Conservation (phyloP, 2,113 vertebrate species). For the Tetrao urogallus region DNA sequence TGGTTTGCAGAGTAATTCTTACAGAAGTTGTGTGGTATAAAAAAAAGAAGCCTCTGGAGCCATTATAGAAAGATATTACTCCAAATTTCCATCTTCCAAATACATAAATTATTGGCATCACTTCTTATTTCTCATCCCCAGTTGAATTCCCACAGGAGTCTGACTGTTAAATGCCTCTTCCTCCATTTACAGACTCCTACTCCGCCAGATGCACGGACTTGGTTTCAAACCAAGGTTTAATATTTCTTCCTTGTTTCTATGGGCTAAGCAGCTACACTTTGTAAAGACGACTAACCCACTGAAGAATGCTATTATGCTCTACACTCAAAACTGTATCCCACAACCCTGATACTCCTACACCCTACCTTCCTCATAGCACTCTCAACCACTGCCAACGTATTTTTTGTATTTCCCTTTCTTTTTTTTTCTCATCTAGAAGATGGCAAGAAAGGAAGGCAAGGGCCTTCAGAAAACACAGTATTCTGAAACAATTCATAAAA, state of each 20-base stretch:
- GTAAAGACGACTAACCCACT: neutral
- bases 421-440: neutral
- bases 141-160: neutral
- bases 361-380: neutral
- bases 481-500: neutral
- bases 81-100: neutral
- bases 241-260: neutral
- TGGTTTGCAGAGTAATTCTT: slow-evolving; percentile 1
- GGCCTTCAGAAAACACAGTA: neutral
- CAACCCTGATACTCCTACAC: neutral
- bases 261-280: neutral
- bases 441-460: neutral
- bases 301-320: neutral
- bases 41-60: neutral
- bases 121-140: neutral
- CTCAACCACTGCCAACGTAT: neutral
- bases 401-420: neutral
- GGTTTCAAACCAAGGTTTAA: neutral
- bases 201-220: neutral
- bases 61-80: neutral
- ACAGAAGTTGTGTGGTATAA: rapidly evolving
- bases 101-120: neutral
- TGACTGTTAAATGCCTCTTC: neutral
- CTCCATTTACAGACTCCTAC: neutral
- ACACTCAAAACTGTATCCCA: rapidly evolving